A percentile compares a stretch with the other conserved stretches of the same genome.
These are phyloP conservation scores for Plecturocebus donacophilus DNA, from an alignment of 2,113 vertebrate species.

Conservation along the genomic window DNA sequence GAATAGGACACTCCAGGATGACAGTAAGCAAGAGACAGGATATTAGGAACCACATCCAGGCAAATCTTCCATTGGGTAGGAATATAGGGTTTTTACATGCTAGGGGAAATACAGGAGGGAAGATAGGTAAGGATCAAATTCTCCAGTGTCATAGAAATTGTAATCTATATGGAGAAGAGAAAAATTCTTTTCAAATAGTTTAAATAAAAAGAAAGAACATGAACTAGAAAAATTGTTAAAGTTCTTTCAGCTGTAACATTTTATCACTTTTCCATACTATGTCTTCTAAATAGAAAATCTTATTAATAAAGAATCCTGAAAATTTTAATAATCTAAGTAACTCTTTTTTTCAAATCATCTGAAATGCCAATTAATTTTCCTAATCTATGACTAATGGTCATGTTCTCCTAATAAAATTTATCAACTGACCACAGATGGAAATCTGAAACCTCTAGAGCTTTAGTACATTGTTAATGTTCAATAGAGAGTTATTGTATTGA, in stretches of 20 bases:
- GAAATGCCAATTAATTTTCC: background rate
- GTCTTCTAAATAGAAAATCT: background rate
- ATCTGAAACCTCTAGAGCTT: background rate
- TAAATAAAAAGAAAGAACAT: background rate
- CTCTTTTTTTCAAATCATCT: background rate
- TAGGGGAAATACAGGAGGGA: background rate
- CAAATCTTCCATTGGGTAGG: background rate
- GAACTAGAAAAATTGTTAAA: background rate
- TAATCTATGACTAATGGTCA: no score
- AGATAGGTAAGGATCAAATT: background rate
- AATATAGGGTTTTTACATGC: background rate
- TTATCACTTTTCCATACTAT: background rate
- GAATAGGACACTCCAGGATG: background rate
- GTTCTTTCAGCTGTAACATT: background rate
- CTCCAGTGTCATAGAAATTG: background rate
- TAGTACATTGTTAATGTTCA: background rate
- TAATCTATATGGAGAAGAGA: background rate
- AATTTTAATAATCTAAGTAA: background rate
- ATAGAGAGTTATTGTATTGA: background rate
- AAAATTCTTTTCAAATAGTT: background rate
- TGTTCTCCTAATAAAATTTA: background rate
- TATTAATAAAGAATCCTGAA: background rate
- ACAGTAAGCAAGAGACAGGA: background rate
- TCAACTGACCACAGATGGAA: background rate
- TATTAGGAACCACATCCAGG: background rate